These are phyloP conservation scores for Bos indicus DNA, from an alignment of 2,113 vertebrate genomes.

Conservation along the genomic window DNA sequence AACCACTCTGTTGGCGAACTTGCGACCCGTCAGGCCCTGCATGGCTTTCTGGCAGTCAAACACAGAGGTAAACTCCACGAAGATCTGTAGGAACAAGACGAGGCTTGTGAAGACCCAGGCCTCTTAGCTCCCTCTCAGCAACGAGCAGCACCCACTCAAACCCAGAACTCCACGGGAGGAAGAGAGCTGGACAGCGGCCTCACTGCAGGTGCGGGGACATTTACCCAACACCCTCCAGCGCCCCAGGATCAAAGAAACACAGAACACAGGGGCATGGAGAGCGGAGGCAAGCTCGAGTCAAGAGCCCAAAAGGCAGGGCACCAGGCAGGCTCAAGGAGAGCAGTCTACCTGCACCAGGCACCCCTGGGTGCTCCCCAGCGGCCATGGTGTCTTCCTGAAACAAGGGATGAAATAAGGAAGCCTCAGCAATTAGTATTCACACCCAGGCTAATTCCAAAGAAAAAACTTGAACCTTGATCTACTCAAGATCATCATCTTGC, in stretches of 20 bases:
- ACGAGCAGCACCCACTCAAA: neutral
- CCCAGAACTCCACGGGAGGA: neutral
- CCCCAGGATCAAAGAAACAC: neutral
- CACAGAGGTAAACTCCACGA: constrained; percentile 94
- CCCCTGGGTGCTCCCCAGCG: neutral
- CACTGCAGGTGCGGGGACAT: neutral
- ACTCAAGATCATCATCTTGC: neutral
- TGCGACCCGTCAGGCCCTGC: constrained; percentile 93
- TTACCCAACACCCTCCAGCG: neutral
- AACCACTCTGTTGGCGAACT: constrained; percentile 95
- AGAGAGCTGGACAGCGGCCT: neutral
- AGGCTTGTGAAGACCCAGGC: neutral
- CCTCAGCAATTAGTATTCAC: neutral
- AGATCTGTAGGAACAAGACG: constrained; percentile 82
- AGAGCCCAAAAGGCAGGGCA: neutral
- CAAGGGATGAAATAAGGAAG: neutral
- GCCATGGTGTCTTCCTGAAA: neutral
- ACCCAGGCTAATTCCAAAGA: neutral
- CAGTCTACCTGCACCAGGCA: neutral
- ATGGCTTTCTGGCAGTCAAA: constrained; percentile 97
- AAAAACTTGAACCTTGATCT: neutral
- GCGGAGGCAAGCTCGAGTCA: neutral
- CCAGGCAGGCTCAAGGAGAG: neutral
- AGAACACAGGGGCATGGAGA: neutral
- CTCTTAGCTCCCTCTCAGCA: neutral